phyloP scores from a whole-genome alignment of 2,888 invertebrate species.

The Tipula lateralis region DNA sequence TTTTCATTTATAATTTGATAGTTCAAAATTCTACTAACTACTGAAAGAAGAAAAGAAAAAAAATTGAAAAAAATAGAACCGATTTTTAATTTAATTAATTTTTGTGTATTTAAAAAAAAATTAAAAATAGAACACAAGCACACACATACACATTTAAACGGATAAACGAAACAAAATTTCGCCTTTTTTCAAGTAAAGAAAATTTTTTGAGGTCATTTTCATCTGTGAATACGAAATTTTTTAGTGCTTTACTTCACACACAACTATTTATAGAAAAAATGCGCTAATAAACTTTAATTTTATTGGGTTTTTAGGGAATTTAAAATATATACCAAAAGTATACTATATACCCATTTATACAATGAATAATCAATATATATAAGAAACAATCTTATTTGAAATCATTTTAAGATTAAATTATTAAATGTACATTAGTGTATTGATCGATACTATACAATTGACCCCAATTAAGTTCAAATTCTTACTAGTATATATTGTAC shows the following conservation, averaged over 20 bases:
- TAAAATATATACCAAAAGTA: not conserved
- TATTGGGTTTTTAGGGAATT: slow-evolving; percentile 11
- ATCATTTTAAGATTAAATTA: not conserved
- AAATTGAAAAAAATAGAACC: not conserved
- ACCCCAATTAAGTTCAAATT: not conserved
- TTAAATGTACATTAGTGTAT: not conserved
- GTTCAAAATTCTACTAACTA: slow-evolving; percentile 11
- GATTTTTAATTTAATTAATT: slow-evolving; percentile 15
- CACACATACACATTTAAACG: not conserved
- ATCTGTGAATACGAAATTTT: not conserved
- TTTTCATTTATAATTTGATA: not conserved
- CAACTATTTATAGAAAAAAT: slow-evolving; percentile 19
- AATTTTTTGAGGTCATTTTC: slow-evolving; percentile 3
- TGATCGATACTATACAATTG: not conserved
- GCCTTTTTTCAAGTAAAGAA: not conserved
- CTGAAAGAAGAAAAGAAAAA: not conserved
- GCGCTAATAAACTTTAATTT: slow-evolving; percentile 4
- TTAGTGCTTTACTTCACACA: slow-evolving; percentile 19
- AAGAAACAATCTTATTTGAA: not conserved
- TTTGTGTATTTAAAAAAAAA: not conserved
- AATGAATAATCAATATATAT: too few species aligned
- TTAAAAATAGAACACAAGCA: not conserved
- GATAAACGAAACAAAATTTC: slow-evolving; percentile 4
- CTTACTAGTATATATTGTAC: too few species aligned
- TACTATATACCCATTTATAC: not conserved